A percentile compares a stretch with the other conserved stretches of the same genome.
These are phyloP conservation scores for Hermodice carunculata DNA, from an alignment of 2,888 invertebrate genomes.

Conservation along the genomic window DNA sequence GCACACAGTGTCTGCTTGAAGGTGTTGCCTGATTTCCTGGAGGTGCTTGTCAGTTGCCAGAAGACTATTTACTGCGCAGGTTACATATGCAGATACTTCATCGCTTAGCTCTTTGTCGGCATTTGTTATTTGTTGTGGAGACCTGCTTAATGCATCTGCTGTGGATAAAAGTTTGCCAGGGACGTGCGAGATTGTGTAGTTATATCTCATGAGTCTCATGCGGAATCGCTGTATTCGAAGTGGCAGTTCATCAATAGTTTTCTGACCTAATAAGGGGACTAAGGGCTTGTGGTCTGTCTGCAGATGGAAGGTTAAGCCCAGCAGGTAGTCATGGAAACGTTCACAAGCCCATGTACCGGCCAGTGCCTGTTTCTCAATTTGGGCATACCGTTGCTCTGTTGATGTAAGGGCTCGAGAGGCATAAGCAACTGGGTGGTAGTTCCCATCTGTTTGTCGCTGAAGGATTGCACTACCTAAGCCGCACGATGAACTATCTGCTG, in stretches of 20 bases:
- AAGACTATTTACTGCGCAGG: neutral
- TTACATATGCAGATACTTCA: neutral
- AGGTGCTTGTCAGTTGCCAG: too few species aligned
- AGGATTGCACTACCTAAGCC: constrained; percentile 55
- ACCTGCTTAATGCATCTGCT: neutral
- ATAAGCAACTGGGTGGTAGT: constrained; percentile 59
- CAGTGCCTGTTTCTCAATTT: too few species aligned
- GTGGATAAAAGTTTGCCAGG: neutral
- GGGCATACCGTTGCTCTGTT: neutral
- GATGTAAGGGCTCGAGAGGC: constrained; percentile 19
- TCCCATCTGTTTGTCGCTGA: constrained; percentile 24
- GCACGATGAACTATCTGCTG: constrained; percentile 59
- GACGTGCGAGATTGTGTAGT: constrained; percentile 3
- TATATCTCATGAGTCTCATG: constrained; percentile 2
- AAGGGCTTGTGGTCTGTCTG: constrained; percentile 15
- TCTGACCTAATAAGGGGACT: neutral
- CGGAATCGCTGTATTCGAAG: constrained; percentile 10
- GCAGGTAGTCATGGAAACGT: too few species aligned
- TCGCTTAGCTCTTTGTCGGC: neutral
- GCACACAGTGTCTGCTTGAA: too few species aligned
- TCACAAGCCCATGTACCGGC: neutral
- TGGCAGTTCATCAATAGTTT: neutral
- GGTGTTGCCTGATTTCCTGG: too few species aligned
- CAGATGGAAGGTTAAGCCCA: neutral
- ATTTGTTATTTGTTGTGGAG: neutral